Evolutionary conservation across 2,888 invertebrate genomes (phyloP).

Genomic region (Polymixis lichenea): DNA sequence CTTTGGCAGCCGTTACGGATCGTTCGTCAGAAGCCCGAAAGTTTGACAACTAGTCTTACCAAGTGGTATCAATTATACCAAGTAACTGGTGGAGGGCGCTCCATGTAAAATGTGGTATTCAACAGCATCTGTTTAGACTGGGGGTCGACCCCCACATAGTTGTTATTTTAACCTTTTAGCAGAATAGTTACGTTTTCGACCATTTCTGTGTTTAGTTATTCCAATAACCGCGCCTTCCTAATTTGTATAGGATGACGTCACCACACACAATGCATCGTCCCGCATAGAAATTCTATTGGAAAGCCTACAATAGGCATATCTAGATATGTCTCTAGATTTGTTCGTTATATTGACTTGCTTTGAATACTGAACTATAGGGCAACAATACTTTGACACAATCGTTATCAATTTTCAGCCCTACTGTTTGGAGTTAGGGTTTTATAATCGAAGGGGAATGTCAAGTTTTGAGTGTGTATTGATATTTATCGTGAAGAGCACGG

Average conservation of each 20-base stretch:
- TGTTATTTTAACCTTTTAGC: no score
- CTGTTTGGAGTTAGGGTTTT: background rate
- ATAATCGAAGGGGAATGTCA: constrained; percentile 5
- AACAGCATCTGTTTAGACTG: no score
- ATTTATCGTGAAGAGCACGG: background rate
- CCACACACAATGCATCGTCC: constrained; percentile 51
- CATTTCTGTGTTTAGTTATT: background rate
- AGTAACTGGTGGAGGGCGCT: no score
- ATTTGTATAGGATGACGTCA: constrained; percentile 54
- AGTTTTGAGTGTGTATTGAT: background rate
- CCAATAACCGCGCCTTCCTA: constrained; percentile 30
- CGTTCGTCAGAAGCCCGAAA: no score
- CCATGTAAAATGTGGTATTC: no score
- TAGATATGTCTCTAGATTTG: constrained; percentile 49
- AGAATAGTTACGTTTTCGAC: background rate
- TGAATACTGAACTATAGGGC: constrained; percentile 35
- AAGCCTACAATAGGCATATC: constrained; percentile 62
- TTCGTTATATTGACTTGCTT: constrained; percentile 53
- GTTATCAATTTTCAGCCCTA: constrained; percentile 20
- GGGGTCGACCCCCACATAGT: no score
- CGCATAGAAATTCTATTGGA: constrained; percentile 65
- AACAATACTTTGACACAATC: background rate
- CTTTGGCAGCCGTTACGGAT: no score
- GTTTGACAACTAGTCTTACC: no score
- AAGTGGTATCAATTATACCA: no score